Conservation (phyloP, 1,140 invertebrate species). For the Zaprionus tsacasi region DNA sequence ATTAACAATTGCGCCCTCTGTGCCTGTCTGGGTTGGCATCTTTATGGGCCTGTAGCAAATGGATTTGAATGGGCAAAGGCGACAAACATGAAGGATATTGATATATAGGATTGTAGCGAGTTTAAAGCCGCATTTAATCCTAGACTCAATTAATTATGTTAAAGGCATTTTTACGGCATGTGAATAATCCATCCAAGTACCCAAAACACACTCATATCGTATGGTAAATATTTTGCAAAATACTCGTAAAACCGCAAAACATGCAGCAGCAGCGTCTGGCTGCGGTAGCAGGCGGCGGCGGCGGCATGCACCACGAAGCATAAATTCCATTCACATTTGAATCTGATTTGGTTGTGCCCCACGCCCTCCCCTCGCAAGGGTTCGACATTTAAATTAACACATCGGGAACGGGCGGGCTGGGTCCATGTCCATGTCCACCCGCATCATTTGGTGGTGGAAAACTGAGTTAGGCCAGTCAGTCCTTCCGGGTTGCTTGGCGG, state of each 20-base stretch:
- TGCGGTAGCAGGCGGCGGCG: slow-evolving; percentile 49
- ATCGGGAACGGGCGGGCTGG: neutral
- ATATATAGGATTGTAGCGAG: neutral
- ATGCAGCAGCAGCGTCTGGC: slow-evolving; percentile 40
- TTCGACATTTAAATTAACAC: slow-evolving; percentile 68
- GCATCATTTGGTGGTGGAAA: slow-evolving; percentile 28
- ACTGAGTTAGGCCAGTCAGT: slow-evolving; percentile 29
- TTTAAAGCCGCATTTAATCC: neutral
- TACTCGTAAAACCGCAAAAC: slow-evolving; percentile 57
- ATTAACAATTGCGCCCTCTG: slow-evolving; percentile 61
- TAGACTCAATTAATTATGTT: slow-evolving; percentile 18
- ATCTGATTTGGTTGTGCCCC: slow-evolving; percentile 40
- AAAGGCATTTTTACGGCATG: slow-evolving; percentile 13
- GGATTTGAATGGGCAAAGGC: slow-evolving; percentile 55
- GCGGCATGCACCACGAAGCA: slow-evolving; percentile 68
- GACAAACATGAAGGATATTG: slow-evolving; percentile 16
- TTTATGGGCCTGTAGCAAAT: slow-evolving; percentile 70
- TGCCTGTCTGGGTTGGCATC: slow-evolving; percentile 50
- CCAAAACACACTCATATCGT: slow-evolving; percentile 31
- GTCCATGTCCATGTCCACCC: neutral
- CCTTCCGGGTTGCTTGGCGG: slow-evolving; percentile 28
- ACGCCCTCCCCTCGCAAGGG: slow-evolving; percentile 40
- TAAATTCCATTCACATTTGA: slow-evolving; percentile 70
- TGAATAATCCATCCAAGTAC: slow-evolving; percentile 23
- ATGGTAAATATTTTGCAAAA: slow-evolving; percentile 22